These are phyloP conservation scores for Camponotus fellah DNA, from an alignment of 2,888 invertebrate genomes.

Conservation along the genomic window DNA sequence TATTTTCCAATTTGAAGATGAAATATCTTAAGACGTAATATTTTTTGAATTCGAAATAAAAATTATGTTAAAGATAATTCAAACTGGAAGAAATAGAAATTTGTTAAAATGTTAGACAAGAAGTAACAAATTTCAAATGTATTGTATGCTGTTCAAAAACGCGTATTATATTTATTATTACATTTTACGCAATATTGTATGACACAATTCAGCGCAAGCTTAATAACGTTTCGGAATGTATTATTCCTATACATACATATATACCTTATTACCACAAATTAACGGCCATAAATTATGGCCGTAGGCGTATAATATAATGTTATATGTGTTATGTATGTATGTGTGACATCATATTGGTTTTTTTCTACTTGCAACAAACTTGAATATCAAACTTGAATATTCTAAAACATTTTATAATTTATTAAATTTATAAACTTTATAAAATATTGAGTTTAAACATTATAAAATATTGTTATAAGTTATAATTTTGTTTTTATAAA, in stretches of 20 bases:
- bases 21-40: not conserved
- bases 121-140: not conserved
- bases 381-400: not conserved
- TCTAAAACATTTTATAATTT: not conserved
- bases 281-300: not conserved
- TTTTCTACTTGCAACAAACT: not conserved
- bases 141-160: not conserved
- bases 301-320: not conserved
- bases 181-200: not conserved
- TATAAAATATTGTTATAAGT: not conserved
- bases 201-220: not conserved
- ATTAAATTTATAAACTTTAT: not conserved
- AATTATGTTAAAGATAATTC: not conserved
- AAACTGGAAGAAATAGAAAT: not conserved
- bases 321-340: not conserved
- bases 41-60: not conserved
- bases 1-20: not conserved
- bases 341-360: not conserved
- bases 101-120: not conserved
- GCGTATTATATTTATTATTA: not conserved
- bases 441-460: not conserved
- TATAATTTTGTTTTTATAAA: not conserved
- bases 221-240: not conserved
- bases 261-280: not conserved
- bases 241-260: not conserved